Base-by-base conservation (phyloP, 2,888 invertebrate genomes). In the Drepanosiphum platanoidis region DNA sequence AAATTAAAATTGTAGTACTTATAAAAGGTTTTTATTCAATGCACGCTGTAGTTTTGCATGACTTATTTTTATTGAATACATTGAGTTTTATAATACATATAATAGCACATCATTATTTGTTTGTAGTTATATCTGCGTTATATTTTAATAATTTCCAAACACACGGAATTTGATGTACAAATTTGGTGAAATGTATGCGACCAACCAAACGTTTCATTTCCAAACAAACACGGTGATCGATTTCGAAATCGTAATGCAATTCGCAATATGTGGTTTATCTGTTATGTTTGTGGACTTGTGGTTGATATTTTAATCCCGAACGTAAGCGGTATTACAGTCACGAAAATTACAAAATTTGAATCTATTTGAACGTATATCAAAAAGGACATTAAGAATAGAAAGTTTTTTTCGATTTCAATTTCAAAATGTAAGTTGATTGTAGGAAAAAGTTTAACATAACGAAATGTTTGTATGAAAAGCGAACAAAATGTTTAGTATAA, bases 201-300 rank as follows among this genome's bases (percentile, higher is more conserved):
- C 52, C 18, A 39, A n/a, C n/a, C 9, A 52, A 52, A 18, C 4
- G 18, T 46, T 46, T 46, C 4, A 46, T 46, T 46, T 46, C 18
- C 1, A 61, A 27, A 7, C 1, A 61, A 27, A 7, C 52, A n/a
- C 1, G 3, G 32, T 46, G 27, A 46, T 52, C 30, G 36, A 75
- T 61, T 75, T 22, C 15, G 58, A 75, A 75, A 75, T 75, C 2
- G 18, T 2, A 75, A 75, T 61, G 58, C 58, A 58, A n/a, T 3
- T 22, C 27, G 36, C 11, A 70, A 70, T 70, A 52, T 52, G 46
- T 32, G 32, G 74, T 72, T 30, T 15, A 42, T 42, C 36, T 15
- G 18, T 46, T 46, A 52, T 32, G 74, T 52, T 52, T 42, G 74
- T 18, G 74, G 74, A n/a, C n/a, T 72, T 74, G 13, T 42, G 13